A percentile compares a stretch with the other conserved stretches of the same genome.
Evolutionary conservation across 1,140 invertebrate genomes (phyloP).

Genomic region (Dendroctonus valens): DNA sequence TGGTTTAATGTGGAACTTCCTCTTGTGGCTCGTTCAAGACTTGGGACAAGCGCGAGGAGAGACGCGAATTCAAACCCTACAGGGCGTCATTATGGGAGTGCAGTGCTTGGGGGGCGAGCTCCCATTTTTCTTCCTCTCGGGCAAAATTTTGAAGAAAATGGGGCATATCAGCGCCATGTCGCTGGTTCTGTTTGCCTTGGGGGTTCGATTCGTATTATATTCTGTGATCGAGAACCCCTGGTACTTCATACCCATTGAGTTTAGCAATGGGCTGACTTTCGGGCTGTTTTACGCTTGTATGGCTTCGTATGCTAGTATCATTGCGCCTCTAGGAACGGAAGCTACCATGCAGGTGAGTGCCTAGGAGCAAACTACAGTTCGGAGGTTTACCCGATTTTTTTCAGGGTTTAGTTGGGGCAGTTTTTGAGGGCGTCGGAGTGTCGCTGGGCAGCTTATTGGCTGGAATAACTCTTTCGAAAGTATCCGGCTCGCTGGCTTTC

Average conservation of each 20-base stretch:
- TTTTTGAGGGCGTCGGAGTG: constrained; percentile 84
- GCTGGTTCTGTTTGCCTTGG: constrained; percentile 73
- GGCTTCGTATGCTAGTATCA: constrained; percentile 82
- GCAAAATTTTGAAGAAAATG: constrained; percentile 74
- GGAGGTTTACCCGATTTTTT: background rate
- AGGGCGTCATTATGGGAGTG: constrained; percentile 74
- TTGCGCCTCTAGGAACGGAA: constrained; percentile 81
- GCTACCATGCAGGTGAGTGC: constrained; percentile 72
- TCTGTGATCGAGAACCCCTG: constrained; percentile 78
- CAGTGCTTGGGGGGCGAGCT: constrained; percentile 86
- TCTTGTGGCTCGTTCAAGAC: constrained; percentile 80
- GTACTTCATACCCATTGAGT: constrained; percentile 80
- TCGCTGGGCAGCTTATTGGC: constrained; percentile 74
- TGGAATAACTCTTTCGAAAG: constrained; percentile 62
- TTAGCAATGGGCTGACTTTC: constrained; percentile 83
- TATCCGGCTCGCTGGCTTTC: constrained; percentile 66
- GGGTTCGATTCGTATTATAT: constrained; percentile 77
- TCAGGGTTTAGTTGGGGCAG: constrained; percentile 76
- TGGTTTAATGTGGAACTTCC: constrained; percentile 84
- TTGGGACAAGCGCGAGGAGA: constrained; percentile 53
- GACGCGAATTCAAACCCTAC: constrained; percentile 72
- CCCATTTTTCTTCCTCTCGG: constrained; percentile 85
- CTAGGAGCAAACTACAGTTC: background rate
- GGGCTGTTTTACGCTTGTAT: constrained; percentile 88
- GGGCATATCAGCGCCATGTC: constrained; percentile 83